Conservation (phyloP, 92 coral and sea anemone species). For the Phenganax marumi region DNA sequence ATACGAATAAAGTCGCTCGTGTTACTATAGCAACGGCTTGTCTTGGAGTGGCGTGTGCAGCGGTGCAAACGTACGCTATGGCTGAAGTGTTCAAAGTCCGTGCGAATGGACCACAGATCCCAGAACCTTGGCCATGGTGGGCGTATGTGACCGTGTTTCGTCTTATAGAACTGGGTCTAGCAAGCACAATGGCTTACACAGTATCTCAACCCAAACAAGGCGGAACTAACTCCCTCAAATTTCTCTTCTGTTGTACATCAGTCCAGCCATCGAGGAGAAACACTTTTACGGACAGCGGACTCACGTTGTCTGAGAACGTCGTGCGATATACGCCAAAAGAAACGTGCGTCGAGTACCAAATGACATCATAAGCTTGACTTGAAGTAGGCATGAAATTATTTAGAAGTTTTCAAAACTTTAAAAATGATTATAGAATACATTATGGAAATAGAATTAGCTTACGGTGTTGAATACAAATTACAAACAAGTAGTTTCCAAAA, state of each 20-base stretch:
- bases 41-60: conserved; percentile 68
- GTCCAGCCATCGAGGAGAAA: background rate
- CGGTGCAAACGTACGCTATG: conserved; percentile 74
- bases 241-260: background rate
- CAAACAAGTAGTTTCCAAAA: too few relatives aligned
- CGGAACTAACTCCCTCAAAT: background rate
- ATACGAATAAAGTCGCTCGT: conserved; percentile 66
- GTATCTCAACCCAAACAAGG: conserved; percentile 64
- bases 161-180: conserved; percentile 76
- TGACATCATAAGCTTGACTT: too few relatives aligned
- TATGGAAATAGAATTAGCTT: too few relatives aligned
- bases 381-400: too few relatives aligned
- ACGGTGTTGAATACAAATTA: too few relatives aligned
- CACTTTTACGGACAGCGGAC: conserved; percentile 32
- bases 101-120: background rate
- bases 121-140: conserved; percentile 94
- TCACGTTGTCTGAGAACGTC: conserved; percentile 1
- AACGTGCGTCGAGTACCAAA: background rate
- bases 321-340: background rate
- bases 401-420: too few relatives aligned
- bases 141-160: conserved; percentile 76
- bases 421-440: too few relatives aligned
- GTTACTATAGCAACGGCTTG: conserved; percentile 67
- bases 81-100: conserved; percentile 69
- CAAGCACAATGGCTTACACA: conserved; percentile 70